Base-by-base conservation (phyloP, 2,113 vertebrate genomes). In the Sminthopsis crassicaudata region DNA sequence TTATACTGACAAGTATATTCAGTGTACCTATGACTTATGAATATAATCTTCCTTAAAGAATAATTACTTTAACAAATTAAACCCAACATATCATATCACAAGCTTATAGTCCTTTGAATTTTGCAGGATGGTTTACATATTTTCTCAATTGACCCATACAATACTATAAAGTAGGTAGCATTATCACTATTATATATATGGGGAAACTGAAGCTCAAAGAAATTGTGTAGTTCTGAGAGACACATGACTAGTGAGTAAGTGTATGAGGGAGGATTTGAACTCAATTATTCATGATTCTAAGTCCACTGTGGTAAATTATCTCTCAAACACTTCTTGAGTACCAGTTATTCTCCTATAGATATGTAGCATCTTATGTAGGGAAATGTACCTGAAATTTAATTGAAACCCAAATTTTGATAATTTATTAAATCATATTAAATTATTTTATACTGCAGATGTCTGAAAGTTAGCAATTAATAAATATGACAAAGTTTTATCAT, bases 1-100 rank as follows among this genome's bases (percentile, higher is more conserved):
- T 96, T 97, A 98, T 95, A 0, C 94, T 98, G 98, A 98, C 98
- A 98, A 97, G 97, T 96, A 98, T 90, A 97, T 98, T 98, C 98
- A 98, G n/a, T 5, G 94, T 95, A 96, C 96, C 98, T 98, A 96
- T 97, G 95, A 95, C 96, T 94, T 91, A 97, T 97, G 50, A 51
- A 51, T 51, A 97, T 95, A 97, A 52, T 46, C 46, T 97, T 96
- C 95, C 98, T 96, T 95, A 97, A 97, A 95, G 93, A 97, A 92
- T 53, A 27, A 93, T 97, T 98, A 97, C 98, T 98, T 98, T 98
- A 97, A 90, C 93, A 26, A 60, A 96, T 96, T 84, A 42, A 84
- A 42, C 7, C 2, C 67, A 84, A 42, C 19, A 84, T 42, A 84
- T 84, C n/a, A 84, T 42, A 84, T 84, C n/a, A 23, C 36, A 42